Base-by-base conservation (phyloP, 2,797 vertebrate species). In the Spatula clypeata region DNA sequence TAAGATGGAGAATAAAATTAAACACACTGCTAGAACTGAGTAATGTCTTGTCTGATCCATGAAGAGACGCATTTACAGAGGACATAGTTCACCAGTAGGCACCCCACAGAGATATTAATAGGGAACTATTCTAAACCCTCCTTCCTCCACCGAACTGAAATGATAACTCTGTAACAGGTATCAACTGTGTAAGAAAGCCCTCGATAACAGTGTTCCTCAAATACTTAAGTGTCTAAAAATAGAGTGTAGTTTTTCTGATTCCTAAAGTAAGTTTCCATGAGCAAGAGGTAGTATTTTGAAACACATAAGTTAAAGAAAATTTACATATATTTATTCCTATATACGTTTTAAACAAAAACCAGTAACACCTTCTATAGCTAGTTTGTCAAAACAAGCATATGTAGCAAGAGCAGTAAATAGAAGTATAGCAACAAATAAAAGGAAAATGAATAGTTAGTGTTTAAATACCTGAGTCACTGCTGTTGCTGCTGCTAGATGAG, bases 401-500 rank as follows among this genome's bases (percentile, higher is more conserved):
- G 9, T 1, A 88, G n/a, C 18, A 58, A 47, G 3, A 44, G 10
- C 31, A 85, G 70, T 38, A 76, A 45, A 45, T 3, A 36, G 14
- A 11, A 23, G 14, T 5, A 74, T 1, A 62, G 31, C 57, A 62
- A 31, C 38, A 84, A 88, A 36, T 27, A 49, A 44, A 40, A 93
- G 55, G 80, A 9, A 71, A 62, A 11, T 19, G 12, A 23, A 42
- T 14, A 23, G 17, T 42, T 38, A 61, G 15, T 34, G 7, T 47
- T 86, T 51, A 69, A 71, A 18, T 97, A 98, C 98, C 98, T 94
- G 98, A 97, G 90, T 97, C 95, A 19, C 97, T 98, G 86, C 98
- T 98, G 70, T 90, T 93, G 74, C 77, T 94, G 29, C 97, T 97
- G 90, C 95, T 94, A 29, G 98, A 98, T 9, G 98, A 98, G 11